Conservation (phyloP, 2,113 vertebrate species). For the Oryzias woworae region DNA sequence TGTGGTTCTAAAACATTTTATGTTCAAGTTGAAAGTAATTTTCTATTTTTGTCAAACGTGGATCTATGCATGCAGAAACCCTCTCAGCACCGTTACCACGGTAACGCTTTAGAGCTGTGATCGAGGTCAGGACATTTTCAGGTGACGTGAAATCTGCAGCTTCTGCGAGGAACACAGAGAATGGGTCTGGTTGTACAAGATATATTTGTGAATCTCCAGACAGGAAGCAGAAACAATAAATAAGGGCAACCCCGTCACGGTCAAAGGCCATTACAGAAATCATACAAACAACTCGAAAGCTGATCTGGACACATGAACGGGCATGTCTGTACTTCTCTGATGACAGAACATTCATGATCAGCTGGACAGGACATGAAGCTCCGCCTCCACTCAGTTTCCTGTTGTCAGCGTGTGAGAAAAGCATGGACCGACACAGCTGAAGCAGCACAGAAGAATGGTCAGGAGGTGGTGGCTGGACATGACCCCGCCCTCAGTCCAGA, state of each 20-base stretch:
- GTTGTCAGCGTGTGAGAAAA: neutral
- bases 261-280: slow-evolving; percentile 7
- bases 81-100: no score
- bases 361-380: neutral
- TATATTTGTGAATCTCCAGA: neutral
- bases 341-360: neutral
- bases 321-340: neutral
- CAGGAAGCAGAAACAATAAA: slow-evolving; percentile 37
- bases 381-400: neutral
- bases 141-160: no score
- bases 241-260: slow-evolving; percentile 2
- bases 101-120: no score
- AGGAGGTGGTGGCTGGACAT: slow-evolving; percentile 13
- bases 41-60: no score
- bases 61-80: no score
- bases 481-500: slow-evolving; percentile 58
- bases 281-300: slow-evolving; percentile 1
- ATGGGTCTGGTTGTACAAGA: no score
- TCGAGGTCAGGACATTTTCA: no score
- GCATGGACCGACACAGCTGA: neutral
- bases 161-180: no score
- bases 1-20: no score
- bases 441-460: neutral
- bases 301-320: slow-evolving; percentile 6
- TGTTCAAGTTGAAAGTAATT: no score